phyloP scores from a whole-genome alignment of 1,140 invertebrate species.

The Saccostrea cuccullata region DNA sequence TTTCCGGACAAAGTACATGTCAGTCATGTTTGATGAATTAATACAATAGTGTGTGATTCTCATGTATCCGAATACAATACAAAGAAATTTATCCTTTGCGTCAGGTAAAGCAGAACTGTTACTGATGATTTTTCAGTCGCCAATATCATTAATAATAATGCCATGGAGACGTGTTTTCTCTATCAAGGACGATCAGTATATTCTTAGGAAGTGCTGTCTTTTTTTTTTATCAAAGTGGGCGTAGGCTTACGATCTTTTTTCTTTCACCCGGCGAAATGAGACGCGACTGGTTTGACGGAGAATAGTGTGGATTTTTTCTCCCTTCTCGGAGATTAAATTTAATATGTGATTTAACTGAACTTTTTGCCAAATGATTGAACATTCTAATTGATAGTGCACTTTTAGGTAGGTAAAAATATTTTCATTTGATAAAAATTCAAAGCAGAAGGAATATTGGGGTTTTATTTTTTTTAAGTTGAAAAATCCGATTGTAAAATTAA shows the following conservation, averaged over 20 bases:
- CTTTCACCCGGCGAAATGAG: neutral
- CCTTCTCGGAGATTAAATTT: neutral
- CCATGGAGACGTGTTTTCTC: conserved; percentile 3
- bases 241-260: neutral
- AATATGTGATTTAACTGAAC: neutral
- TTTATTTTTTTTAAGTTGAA: no score
- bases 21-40: neutral
- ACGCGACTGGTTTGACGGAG: neutral
- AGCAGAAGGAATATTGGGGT: no score
- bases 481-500: no score
- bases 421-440: no score
- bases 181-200: neutral
- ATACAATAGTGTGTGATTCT: neutral
- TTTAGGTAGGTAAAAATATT: no score
- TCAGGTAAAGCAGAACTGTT: neutral
- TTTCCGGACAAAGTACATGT: neutral
- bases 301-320: no score
- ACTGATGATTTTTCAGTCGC: neutral
- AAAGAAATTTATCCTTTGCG: neutral
- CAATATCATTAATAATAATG: neutral
- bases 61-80: neutral
- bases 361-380: neutral
- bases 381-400: no score
- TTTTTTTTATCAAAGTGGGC: conserved; percentile 6
- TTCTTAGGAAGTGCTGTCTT: neutral